Percentiles rank a stretch among this genome's conserved stretches.
Conservation (phyloP, 1,140 invertebrate species). For the Zaprionus capensis region DNA sequence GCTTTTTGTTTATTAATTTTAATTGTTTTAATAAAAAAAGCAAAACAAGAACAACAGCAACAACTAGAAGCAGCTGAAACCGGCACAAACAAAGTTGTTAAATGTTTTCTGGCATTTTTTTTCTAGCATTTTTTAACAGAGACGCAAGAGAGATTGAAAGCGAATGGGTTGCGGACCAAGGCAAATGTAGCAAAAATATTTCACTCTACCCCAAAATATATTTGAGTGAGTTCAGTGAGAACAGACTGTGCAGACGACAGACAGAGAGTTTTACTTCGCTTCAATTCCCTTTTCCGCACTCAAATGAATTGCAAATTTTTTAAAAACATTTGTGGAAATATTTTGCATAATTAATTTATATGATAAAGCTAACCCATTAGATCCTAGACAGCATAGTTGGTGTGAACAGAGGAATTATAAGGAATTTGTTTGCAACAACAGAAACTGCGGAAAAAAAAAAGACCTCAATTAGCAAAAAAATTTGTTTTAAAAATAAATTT, state of each 20-base stretch:
- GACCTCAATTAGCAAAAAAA: too few relatives aligned
- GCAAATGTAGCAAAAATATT: constrained; percentile 29
- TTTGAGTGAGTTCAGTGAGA: constrained; percentile 10
- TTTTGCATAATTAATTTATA: constrained; percentile 15
- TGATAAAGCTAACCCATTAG: not conserved
- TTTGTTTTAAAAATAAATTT: too few relatives aligned
- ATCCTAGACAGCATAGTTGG: not conserved
- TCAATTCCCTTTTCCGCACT: constrained; percentile 18
- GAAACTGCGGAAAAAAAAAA: too few relatives aligned
- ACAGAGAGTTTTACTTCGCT: not conserved
- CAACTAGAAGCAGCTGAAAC: constrained; percentile 1
- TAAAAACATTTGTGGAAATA: constrained; percentile 7
- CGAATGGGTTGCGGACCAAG: not conserved
- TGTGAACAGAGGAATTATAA: too few relatives aligned
- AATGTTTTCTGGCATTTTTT: constrained; percentile 30
- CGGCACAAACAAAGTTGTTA: constrained; percentile 29
- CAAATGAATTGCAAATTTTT: constrained; percentile 30
- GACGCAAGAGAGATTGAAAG: not conserved
- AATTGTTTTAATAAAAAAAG: constrained; percentile 49
- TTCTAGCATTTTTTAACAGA: constrained; percentile 16
- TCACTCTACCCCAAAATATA: constrained; percentile 6
- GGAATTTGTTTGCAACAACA: too few relatives aligned
- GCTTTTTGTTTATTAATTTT: constrained; percentile 62
- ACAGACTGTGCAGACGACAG: not conserved
- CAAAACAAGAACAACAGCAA: not conserved